These are phyloP conservation scores for Eubasilissa splendida DNA, from an alignment of 2,888 invertebrate genomes.

Conservation along the genomic window DNA sequence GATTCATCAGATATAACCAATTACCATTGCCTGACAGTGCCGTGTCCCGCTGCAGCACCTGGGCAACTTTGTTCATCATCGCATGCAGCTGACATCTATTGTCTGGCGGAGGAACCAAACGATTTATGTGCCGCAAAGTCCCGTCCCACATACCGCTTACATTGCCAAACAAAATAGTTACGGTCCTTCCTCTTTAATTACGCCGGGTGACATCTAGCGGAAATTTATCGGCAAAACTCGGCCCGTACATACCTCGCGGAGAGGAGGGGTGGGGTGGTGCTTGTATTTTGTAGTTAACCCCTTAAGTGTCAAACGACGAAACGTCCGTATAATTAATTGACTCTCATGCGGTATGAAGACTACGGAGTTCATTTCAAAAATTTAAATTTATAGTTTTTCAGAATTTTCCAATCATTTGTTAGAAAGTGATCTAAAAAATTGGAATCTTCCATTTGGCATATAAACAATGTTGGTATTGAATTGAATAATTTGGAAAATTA, in stretches of 20 bases:
- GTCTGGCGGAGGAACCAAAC: conserved; percentile 12
- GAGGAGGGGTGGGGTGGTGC: conserved; percentile 1
- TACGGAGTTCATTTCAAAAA: no score
- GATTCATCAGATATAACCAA: no score
- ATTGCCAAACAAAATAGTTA: conserved; percentile 40
- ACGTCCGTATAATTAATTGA: no score
- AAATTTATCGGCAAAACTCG: conserved; percentile 58
- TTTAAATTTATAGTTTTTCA: no score
- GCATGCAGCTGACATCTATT: conserved; percentile 33
- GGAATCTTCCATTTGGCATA: no score
- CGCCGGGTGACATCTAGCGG: conserved; percentile 54
- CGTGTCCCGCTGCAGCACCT: background rate
- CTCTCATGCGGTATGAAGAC: no score
- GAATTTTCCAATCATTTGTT: no score
- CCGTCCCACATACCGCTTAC: conserved; percentile 28
- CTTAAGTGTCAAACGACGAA: background rate
- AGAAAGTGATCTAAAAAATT: no score
- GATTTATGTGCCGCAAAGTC: conserved; percentile 13
- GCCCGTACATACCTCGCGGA: conserved; percentile 12
- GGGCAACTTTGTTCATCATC: conserved; percentile 1
- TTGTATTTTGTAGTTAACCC: background rate
- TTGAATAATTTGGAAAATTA: no score
- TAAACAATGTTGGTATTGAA: no score
- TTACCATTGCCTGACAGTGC: no score
- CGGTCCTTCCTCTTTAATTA: conserved; percentile 57